Conservation (phyloP, 2,888 invertebrate species). For the Leptogaster cylindrica region DNA sequence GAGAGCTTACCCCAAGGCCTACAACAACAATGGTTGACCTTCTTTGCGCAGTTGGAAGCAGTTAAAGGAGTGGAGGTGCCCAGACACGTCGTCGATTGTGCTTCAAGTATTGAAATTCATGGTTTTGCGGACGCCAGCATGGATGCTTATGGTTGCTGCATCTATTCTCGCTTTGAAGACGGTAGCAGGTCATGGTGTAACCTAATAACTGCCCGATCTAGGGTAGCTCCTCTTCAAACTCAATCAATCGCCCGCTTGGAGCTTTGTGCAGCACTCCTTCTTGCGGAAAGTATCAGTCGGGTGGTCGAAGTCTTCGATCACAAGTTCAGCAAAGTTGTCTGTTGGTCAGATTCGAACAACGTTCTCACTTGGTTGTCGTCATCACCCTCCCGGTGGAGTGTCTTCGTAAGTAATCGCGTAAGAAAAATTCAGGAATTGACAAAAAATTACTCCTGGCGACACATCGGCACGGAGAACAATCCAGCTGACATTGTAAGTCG, state of each 20-base stretch:
- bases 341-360: conserved; percentile 30
- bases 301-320: background rate
- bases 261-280: background rate
- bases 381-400: background rate
- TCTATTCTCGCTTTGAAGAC: background rate
- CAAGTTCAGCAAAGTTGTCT: background rate
- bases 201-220: background rate
- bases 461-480: background rate
- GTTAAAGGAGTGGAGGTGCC: background rate
- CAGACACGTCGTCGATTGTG: background rate
- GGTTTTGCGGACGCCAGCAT: background rate
- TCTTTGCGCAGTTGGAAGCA: background rate
- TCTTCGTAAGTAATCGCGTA: background rate
- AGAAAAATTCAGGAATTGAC: background rate
- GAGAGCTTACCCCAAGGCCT: background rate
- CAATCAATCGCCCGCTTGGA: background rate
- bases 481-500: background rate
- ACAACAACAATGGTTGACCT: background rate
- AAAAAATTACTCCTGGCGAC: background rate
- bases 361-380: conserved; percentile 11
- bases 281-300: background rate
- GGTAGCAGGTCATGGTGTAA: background rate
- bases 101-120: background rate
- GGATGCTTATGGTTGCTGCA: background rate
- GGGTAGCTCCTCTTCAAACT: background rate